Conservation (phyloP, 2,888 invertebrate genomes). For the Mechanitis mazaeus region DNA sequence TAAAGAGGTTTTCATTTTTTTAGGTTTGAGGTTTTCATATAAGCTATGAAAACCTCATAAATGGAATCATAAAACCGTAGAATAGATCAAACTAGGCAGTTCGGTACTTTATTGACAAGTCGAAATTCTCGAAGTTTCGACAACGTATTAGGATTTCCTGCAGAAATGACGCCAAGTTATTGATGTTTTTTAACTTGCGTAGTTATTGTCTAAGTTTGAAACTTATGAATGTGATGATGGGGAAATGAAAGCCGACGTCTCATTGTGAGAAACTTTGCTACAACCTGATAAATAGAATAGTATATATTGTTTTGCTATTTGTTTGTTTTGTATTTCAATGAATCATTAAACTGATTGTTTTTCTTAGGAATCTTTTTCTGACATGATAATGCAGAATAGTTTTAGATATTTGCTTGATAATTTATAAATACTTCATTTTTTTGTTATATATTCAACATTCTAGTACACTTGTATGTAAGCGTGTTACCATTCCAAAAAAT, state of each 20-base stretch:
- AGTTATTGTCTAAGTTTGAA: constrained; percentile 32
- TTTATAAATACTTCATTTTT: too few species aligned
- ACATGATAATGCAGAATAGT: constrained; percentile 18
- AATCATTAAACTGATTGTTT: constrained; percentile 26
- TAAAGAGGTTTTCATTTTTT: not conserved
- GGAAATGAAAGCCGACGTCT: constrained; percentile 28
- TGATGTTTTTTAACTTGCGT: constrained; percentile 29
- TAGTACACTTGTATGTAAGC: too few species aligned
- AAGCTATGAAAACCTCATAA: not conserved
- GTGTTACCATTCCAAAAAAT: too few species aligned
- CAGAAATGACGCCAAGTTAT: constrained; percentile 29
- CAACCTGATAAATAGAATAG: constrained; percentile 25
- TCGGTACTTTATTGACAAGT: constrained; percentile 22
- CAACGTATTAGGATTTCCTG: constrained; percentile 20
- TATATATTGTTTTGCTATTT: constrained; percentile 26
- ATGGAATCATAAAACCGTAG: constrained; percentile 10
- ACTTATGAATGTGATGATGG: constrained; percentile 30
- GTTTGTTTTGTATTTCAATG: constrained; percentile 18
- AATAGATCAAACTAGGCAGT: constrained; percentile 10
- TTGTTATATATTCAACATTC: too few species aligned
- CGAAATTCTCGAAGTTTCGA: constrained; percentile 18
- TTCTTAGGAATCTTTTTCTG: constrained; percentile 19
- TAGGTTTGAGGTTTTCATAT: too few species aligned
- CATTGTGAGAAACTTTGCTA: constrained; percentile 26
- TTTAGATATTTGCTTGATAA: too few species aligned